Conservation (phyloP, 2,113 vertebrate species). For the Ictalurus furcatus region DNA sequence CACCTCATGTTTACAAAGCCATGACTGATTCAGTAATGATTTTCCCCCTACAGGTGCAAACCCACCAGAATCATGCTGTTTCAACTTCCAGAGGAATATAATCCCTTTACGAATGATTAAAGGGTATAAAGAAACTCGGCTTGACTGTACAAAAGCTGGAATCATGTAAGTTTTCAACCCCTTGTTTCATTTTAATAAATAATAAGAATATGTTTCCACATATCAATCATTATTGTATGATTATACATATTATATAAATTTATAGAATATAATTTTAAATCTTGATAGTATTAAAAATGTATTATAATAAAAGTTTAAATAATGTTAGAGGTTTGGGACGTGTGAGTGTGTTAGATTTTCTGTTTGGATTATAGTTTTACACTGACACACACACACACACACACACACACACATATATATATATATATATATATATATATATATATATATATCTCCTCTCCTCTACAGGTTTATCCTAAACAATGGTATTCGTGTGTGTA, state of each 20-base stretch:
- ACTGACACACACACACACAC: too few species aligned
- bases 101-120: not conserved
- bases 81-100: rapidly evolving
- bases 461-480: not conserved
- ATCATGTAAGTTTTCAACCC: not conserved
- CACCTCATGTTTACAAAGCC: not conserved
- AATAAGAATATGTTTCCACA: too few species aligned
- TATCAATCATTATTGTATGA: too few species aligned
- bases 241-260: too few species aligned
- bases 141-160: not conserved
- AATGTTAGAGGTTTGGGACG: too few species aligned
- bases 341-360: too few species aligned
- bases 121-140: not conserved
- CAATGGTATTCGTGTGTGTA: not conserved
- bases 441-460: not conserved
- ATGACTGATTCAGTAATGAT: not conserved
- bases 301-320: too few species aligned
- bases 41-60: not conserved
- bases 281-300: too few species aligned
- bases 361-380: too few species aligned
- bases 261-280: too few species aligned
- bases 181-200: not conserved
- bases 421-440: too few species aligned
- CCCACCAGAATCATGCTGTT: not conserved
- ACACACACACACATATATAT: too few species aligned